phyloP scores from a whole-genome alignment of 2,113 vertebrate genomes.

The Gallinago jamesoni region DNA sequence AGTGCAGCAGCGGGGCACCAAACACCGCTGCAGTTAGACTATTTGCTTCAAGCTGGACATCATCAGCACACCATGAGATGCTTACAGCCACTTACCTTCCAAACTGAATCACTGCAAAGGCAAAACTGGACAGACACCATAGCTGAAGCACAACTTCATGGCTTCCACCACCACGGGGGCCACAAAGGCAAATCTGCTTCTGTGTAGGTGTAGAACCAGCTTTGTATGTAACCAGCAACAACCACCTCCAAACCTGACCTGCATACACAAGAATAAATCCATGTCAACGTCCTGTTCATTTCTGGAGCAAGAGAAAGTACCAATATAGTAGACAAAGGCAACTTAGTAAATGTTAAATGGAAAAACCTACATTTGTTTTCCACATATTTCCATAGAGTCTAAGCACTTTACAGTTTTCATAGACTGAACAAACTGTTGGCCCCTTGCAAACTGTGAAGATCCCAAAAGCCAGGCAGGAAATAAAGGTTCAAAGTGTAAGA shows the following conservation, averaged over 20 bases:
- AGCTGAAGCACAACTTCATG: not conserved
- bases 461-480: not conserved
- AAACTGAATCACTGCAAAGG: not conserved
- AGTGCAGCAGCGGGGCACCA: not conserved
- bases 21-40: rapidly evolving
- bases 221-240: not conserved
- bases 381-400: not conserved
- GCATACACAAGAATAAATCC: not conserved
- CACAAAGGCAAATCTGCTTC: not conserved
- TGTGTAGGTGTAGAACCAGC: not conserved
- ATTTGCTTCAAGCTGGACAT: not conserved
- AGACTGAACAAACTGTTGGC: not conserved
- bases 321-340: not conserved
- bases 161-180: not conserved
- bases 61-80: not conserved
- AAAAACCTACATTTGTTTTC: not conserved
- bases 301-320: not conserved
- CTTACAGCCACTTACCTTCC: not conserved
- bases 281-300: not conserved
- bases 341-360: not conserved
- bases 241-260: not conserved
- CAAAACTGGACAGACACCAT: not conserved
- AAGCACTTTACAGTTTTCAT: not conserved
- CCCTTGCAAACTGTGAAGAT: not conserved
- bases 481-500: not conserved